Conservation (phyloP, 2,113 vertebrate species). For the Tamias sibiricus region DNA sequence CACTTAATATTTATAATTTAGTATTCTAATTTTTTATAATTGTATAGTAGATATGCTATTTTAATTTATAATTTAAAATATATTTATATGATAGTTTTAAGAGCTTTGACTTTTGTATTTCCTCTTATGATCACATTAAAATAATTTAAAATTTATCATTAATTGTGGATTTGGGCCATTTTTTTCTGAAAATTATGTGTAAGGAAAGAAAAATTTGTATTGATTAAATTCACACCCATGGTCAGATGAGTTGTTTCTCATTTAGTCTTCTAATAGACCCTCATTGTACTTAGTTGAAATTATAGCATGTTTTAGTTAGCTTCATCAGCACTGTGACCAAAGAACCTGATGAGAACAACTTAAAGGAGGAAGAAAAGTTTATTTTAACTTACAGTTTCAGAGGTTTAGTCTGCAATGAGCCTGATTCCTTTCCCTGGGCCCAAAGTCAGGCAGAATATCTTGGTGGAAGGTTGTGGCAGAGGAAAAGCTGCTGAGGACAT, state of each 20-base stretch:
- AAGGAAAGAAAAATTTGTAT: slow-evolving; percentile 1
- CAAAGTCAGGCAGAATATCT: too few species aligned
- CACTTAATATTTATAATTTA: background rate
- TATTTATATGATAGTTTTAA: background rate
- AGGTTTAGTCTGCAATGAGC: too few species aligned
- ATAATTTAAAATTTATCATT: slow-evolving; percentile 27
- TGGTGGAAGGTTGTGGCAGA: too few species aligned
- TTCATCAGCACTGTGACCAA: too few species aligned
- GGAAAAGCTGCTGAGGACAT: too few species aligned
- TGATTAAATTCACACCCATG: background rate
- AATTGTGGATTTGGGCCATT: background rate
- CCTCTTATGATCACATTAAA: background rate
- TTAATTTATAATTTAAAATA: slow-evolving; percentile 21
- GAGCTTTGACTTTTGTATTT: background rate
- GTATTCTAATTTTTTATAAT: background rate
- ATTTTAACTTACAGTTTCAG: too few species aligned
- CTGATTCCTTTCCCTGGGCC: too few species aligned
- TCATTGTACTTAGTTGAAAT: background rate
- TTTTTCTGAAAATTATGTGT: background rate
- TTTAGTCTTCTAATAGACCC: background rate
- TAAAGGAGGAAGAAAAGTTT: too few species aligned
- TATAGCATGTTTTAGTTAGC: background rate
- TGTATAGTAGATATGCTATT: background rate
- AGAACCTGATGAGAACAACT: too few species aligned
- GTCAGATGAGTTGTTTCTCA: background rate